Evolutionary conservation across 2,888 invertebrate species (phyloP), one percentile per base, ranked within the genome.

Genomic region (Ischnura elegans): DNA sequence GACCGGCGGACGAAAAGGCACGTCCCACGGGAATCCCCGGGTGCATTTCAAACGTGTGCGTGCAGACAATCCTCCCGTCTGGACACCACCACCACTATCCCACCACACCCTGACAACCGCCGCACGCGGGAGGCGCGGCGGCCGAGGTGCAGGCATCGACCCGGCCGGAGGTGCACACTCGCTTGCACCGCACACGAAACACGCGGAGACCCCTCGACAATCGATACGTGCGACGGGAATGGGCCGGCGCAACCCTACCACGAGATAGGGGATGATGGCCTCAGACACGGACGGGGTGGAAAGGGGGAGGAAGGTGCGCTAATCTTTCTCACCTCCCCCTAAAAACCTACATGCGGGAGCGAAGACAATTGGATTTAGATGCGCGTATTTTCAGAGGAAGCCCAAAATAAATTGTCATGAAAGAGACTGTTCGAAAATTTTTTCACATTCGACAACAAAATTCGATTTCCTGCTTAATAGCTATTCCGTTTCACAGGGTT

Each of bases 191-290:
- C 76, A n/a, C 36, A n/a, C 61, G n/a, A 21, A 55, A 55, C 61
- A 61, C 61, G n/a, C 61, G n/a, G 6, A 61, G 25, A 61, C 61
- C 29, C 61, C 61, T 25, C 76, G 76, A 76, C 76, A 76, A 76
- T 76, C 76, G 76, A 76, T 76, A 76, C 10, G n/a, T n/a, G 76
- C 76, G 76, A 76, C 76, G 76, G 76, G 76, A 76, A 76, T 76
- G 76, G 76, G 76, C 76, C 76, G 76, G 76, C 76, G 36, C 6
- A 29, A 36, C 76, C 76, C 76, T 76, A n/a, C n/a, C 10, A 36
- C 6, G 76, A 36, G 76, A 16, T 36, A 36, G 6, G 10, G 0
- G 76, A 25, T 2, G 66, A 29, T 36, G 29, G 19, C 51, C 19
- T 13, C 51, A 13, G 0, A 1, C 16, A 19, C 4, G 13, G 51